Base-by-base conservation (phyloP, 2,888 invertebrate species). In the Junonia oenone region DNA sequence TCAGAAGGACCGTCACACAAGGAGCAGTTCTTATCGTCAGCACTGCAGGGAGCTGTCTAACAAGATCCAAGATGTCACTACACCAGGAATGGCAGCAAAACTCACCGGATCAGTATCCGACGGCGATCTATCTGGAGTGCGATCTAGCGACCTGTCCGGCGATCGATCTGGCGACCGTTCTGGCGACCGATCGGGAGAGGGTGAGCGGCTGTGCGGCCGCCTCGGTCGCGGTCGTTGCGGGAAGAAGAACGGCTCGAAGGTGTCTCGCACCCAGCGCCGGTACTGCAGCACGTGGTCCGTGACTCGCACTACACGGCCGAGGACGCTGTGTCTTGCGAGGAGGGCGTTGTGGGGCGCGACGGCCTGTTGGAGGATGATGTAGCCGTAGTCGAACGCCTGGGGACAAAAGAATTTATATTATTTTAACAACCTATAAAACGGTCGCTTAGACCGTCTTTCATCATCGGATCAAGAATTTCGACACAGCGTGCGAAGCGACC, bases 361-460 rank as follows among this genome's bases (percentile, higher is more conserved):
- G 62, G 95, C 95, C 80, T 94, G 94, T 68, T 94, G 93, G 69
- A 98, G 92, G 69, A 94, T 93, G 61, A 95, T 93, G 88, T 96
- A 99, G 59, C 99, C 99, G 91, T 97, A 97, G 87, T 98, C 98
- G 91, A 99, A 99, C 59, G 99, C 98, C 89, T 96, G 95, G 80
- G 2, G 4, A 14, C n/a, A n/a, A n/a, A n/a, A n/a, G n/a, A n/a
- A n/a, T n/a, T n/a, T n/a, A n/a, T n/a, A n/a, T n/a, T n/a, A n/a
- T n/a, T n/a, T n/a, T n/a, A n/a, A n/a, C n/a, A n/a, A n/a, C n/a
- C n/a, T n/a, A n/a, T n/a, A n/a, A n/a, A n/a, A n/a, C n/a, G n/a
- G n/a, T n/a, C n/a, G n/a, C n/a, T n/a, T n/a, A n/a, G n/a, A n/a
- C n/a, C n/a, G n/a, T n/a, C n/a, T n/a, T n/a, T n/a, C n/a, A n/a